Percentiles rank a stretch among this genome's conserved stretches.
Evolutionary conservation across 2,888 invertebrate species (phyloP).

Genomic region (Noctua janthe): DNA sequence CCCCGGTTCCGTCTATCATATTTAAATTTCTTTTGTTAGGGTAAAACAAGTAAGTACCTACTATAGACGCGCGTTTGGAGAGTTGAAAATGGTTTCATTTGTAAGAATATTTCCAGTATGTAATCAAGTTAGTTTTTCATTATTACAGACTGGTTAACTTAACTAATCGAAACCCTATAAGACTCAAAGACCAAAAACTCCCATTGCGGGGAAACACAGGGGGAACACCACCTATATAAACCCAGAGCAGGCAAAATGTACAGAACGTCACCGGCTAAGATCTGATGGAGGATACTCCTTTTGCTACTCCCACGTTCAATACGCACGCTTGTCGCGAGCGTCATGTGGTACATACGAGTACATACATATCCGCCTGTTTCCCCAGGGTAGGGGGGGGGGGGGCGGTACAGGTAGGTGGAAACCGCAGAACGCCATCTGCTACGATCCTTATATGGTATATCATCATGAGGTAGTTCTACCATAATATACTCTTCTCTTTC

Average conservation of each 20-base stretch:
- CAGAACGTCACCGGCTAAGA: not conserved
- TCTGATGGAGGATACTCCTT: not conserved
- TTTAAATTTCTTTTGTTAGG: not conserved
- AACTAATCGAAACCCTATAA: not conserved
- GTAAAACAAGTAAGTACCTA: not conserved
- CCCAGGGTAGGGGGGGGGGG: no score
- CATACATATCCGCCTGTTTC: not conserved
- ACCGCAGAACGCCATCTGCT: not conserved
- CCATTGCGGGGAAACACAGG: not conserved
- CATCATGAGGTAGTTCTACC: not conserved
- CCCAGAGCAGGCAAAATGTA: not conserved
- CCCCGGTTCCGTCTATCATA: not conserved
- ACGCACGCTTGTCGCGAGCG: not conserved
- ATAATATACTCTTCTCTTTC: slow-evolving; percentile 1
- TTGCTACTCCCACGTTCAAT: not conserved
- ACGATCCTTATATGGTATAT: not conserved
- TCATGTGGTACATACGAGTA: not conserved
- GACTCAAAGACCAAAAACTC: not conserved
- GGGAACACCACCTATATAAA: not conserved
- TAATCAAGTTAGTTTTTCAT: not conserved
- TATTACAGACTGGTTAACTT: not conserved
- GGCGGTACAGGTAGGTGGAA: not conserved
- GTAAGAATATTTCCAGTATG: not conserved
- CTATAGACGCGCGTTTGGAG: not conserved
- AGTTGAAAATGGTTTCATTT: not conserved